These are phyloP conservation scores for Catamblyrhynchus diadema DNA, from an alignment of 2,797 vertebrate genomes.

Conservation along the genomic window DNA sequence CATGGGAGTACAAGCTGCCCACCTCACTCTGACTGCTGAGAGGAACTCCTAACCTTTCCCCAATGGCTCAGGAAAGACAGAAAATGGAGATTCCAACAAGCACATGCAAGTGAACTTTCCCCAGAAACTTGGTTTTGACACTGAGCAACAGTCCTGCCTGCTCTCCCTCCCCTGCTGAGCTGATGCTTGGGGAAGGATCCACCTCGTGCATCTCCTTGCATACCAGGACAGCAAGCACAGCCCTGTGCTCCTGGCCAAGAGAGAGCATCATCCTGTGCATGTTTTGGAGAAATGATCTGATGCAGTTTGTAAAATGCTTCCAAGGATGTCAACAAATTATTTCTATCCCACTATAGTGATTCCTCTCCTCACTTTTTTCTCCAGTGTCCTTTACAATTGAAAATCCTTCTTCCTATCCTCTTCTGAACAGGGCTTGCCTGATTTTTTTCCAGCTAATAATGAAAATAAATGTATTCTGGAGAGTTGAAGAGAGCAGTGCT, in stretches of 20 bases:
- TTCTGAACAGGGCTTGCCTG: neutral
- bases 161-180: neutral
- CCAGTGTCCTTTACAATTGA: neutral
- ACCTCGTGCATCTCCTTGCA: accelerated
- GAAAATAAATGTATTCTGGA: conserved; percentile 8
- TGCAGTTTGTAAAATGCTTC: neutral
- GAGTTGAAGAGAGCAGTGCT: neutral
- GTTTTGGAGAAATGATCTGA: neutral
- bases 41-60: neutral
- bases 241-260: neutral
- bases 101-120: neutral
- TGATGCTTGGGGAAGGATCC: neutral
- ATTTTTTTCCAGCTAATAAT: neutral
- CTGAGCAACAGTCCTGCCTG: neutral
- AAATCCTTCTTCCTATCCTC: neutral
- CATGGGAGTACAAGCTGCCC: neutral
- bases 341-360: neutral
- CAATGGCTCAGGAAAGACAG: neutral
- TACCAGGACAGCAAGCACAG: neutral
- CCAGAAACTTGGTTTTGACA: neutral
- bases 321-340: neutral
- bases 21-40: neutral
- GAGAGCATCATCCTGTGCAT: neutral
- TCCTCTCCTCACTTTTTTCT: neutral
- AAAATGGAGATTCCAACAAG: neutral